phyloP scores from a whole-genome alignment of 2,797 vertebrate species.

The Pagetopsis macropterus region DNA sequence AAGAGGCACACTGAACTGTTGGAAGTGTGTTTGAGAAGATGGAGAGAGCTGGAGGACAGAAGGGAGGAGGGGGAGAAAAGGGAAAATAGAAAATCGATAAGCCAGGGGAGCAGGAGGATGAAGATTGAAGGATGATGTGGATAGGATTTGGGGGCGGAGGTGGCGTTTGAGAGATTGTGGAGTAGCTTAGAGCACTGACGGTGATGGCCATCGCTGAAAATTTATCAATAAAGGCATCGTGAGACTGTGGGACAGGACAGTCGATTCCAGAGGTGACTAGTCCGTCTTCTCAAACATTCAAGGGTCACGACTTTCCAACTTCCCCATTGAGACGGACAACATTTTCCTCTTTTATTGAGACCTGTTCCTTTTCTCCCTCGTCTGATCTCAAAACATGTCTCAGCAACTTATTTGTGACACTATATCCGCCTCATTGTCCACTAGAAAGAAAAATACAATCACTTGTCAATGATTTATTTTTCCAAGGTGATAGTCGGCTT shows the following conservation, averaged over 20 bases:
- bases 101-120: conserved; percentile 72
- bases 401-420: conserved; percentile 18
- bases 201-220: conserved; percentile 61
- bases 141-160: conserved; percentile 64
- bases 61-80: conserved; percentile 43
- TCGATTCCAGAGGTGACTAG: conserved; percentile 48
- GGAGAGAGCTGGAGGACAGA: conserved; percentile 53
- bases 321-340: not conserved
- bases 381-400: conserved; percentile 30
- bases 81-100: conserved; percentile 83
- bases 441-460: conserved; percentile 32
- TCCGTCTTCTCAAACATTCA: conserved; percentile 45
- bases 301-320: conserved; percentile 29
- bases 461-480: conserved; percentile 35
- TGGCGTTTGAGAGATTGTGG: conserved; percentile 60
- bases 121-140: conserved; percentile 81
- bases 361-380: conserved; percentile 29
- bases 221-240: conserved; percentile 49
- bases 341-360: conserved; percentile 46
- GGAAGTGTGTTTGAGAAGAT: conserved; percentile 68
- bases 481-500: conserved; percentile 31
- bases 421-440: conserved; percentile 35
- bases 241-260: conserved; percentile 32
- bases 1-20: conserved; percentile 49
- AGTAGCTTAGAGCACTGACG: conserved; percentile 53